Evolutionary conservation across 2,113 vertebrate genomes (phyloP), one percentile per base, ranked within the genome.

Genomic region (Cnemophilus loriae): DNA sequence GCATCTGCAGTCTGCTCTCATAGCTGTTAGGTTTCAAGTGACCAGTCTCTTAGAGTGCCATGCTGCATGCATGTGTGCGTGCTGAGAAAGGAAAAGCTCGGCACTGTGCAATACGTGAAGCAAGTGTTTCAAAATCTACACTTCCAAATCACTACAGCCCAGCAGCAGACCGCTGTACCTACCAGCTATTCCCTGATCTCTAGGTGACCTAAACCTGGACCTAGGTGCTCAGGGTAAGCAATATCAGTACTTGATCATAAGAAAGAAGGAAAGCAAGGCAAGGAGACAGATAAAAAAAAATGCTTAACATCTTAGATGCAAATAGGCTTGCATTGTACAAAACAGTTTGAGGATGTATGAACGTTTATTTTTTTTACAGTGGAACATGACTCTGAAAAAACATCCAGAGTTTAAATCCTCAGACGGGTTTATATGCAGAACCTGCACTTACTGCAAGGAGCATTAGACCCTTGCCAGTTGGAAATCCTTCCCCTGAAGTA

Each of bases 61-160:
- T 11, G 28, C 42, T 42, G 32, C 0, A 0, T 28, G 32, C 30
- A 7, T 23, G 32, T 33, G n/a, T 33, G 39, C 13, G 1, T n/a
- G 17, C 77, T 27, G 32, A 56, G 42, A 39, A 3, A 24, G 65
- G 67, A 64, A 82, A 78, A 91, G 24, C 23, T 13, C 8, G 3
- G 65, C 6, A 2, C 28, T 52, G 9, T 35, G 52, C 11, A 8
- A 7, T 32, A 27, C 1, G 3, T 10, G 39, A 33, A 83, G 23
- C n/a, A 68, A 61, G 8, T 1, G 21, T 60, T 85, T 69, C 59
- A 50, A 65, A 64, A 22, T 47, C 85, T 30, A 5, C 19, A 1
- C 35, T 57, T 59, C 35, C 60, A 57, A 44, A 70, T 32, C 39
- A 16, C 59, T 52, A 27, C 53, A 79, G 33, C 42, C 83, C 42